Base-by-base conservation (phyloP, 2,888 invertebrate genomes). In the Rotaria magnacalcarata region DNA sequence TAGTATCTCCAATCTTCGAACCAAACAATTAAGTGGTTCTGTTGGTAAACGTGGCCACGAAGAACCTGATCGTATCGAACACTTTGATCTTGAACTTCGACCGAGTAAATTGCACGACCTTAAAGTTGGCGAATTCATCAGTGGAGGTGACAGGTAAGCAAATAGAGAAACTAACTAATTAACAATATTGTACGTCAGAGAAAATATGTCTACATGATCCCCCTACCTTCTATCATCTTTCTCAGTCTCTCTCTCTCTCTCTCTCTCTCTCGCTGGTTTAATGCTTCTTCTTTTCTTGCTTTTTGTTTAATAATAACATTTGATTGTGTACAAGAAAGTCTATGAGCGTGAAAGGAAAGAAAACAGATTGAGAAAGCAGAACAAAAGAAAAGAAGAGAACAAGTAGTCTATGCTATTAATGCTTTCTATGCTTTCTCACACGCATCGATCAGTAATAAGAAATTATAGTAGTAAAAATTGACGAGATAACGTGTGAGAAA, bases 11-110 rank as follows among this genome's bases (percentile, higher is more conserved):
- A 87, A 87, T 60, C 54, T 87, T 47, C 60, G 85, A 43, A 85
- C 85, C 34, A 87, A 87, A 74, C 87, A 87, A 52, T 43, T 87
- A 16, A 52, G 85, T 43, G 85, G 80, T 21, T 80, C 80, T 47
- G 43, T 47, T 80, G 80, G 80, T 5, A 80, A 80, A 80, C 43
- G 80, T 47, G 85, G 84, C 19, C 74, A 58, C 43, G 85, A 87
- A 58, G 87, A 87, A 58, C 85, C 87, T 14, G 87, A 87, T 56
- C 85, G 87, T 80, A 87, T 87, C 5, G 87, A 87, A 74, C 85
- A 85, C 34, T 87, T 85, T 85, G 87, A 87, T 60, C 67, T 87
- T 10, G 87, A 87, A 84, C 54, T 87, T 54, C 56, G 87, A 74
- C 87, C 87, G 6, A 85, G 85, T 10, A 87, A 87, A 84, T 47